Base-by-base conservation (phyloP, 2,113 vertebrate genomes). In the Ptilorrhoa leucosticta region DNA sequence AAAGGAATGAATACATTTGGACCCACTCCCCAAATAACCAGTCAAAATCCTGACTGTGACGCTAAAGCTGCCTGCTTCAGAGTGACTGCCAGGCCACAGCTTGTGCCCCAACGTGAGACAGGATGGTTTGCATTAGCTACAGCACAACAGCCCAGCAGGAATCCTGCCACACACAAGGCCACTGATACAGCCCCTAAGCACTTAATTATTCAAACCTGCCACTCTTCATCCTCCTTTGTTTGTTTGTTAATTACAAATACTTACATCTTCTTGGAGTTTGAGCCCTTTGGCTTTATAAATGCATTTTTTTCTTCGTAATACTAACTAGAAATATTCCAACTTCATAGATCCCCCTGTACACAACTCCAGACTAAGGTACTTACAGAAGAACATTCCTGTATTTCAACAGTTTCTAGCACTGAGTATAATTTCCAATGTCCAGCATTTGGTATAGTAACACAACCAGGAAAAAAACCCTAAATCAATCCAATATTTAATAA, bases 361-460 rank as follows among this genome's bases (percentile, higher is more conserved):
- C 21, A 87, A 23, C 5, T 84, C 27, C 73, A 61, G 31, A 30
- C 21, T 45, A 5, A 26, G 26, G 12, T 1, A 58, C 12, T 15
- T 30, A 40, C 14, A 64, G 19, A 65, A 70, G 20, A 93, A 77
- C 48, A 81, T 69, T 21, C 5, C 27, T 80, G 4, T 56, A 87
- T 77, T 69, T 60, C 66, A 70, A 44, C 8, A 68, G 11, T 50
- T 83, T 50, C 71, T 45, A 83, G 35, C 35, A 75, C 33, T 18
- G 33, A 65, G 27, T 47, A 28, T n/a, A 77, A 75, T 17, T 71
- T 6, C 19, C 0, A 0, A 40, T 12, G 13, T 54, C 45, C 23
- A 60, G 40, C 33, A 45, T 31, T 61, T 0, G 0, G 19, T 8
- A 12, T 16, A 80, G 45, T n/a, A 89, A 60, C 16, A 39, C 23